A percentile compares a stretch with the other conserved stretches of the same genome.
phyloP scores from a whole-genome alignment of 2,113 vertebrate species.

The Ciconia stormi region DNA sequence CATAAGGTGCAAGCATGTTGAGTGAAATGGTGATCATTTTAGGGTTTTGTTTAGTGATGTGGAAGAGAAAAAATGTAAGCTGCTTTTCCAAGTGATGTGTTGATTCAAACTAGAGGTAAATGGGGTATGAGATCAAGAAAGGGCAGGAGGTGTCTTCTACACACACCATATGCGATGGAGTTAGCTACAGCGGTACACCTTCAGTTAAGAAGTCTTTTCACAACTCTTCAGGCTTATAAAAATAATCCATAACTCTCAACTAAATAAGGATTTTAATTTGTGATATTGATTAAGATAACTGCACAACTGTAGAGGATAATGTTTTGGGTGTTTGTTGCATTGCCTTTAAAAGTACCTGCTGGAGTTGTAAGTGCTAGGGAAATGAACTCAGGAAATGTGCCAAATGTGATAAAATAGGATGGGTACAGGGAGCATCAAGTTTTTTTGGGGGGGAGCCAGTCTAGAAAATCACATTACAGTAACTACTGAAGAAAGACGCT shows the following conservation, averaged over 20 bases:
- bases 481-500: background rate
- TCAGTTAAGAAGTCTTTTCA: background rate
- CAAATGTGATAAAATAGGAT: background rate
- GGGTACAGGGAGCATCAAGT: background rate
- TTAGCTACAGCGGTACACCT: background rate
- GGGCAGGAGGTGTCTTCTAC: background rate
- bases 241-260: background rate
- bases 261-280: background rate
- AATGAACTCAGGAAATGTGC: background rate
- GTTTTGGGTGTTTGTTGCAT: background rate
- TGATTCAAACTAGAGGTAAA: background rate
- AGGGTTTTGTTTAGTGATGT: background rate
- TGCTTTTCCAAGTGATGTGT: background rate
- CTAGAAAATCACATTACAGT: background rate
- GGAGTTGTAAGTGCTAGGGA: background rate
- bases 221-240: background rate
- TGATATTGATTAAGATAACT: background rate
- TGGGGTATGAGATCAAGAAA: background rate
- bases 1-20: background rate
- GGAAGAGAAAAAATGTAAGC: background rate
- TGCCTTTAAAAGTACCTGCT: background rate
- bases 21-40: background rate
- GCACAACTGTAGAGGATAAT: background rate
- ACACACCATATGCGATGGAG: accelerated
- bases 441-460: background rate